Percentiles rank a stretch among this genome's conserved stretches.
These are phyloP conservation scores for Corticium candelabrum DNA, from an alignment of 37 sponge, comb jelly and placozoan genomes.

Conservation along the genomic window DNA sequence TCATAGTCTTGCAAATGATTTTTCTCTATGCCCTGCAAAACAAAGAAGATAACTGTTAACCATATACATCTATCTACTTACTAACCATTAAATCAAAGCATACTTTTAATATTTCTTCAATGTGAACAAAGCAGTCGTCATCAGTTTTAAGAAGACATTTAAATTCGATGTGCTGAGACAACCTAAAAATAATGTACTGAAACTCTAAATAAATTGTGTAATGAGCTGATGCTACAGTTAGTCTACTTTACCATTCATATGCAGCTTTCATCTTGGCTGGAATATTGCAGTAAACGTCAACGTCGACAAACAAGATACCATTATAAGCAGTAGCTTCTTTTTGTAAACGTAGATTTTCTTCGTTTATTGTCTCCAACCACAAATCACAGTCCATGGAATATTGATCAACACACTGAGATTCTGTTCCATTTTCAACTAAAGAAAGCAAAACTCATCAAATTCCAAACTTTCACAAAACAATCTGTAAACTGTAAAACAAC, in stretches of 20 bases:
- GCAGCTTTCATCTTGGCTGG: not conserved
- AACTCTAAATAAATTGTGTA: too few species aligned
- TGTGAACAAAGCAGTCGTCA: not conserved
- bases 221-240: too few species aligned
- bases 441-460: too few species aligned
- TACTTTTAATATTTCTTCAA: not conserved
- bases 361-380: not conserved
- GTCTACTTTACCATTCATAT: conserved; percentile 1
- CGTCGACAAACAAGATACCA: not conserved
- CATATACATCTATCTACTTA: too few species aligned
- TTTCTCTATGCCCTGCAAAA: too few species aligned
- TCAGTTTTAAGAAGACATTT: not conserved
- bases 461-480: too few species aligned
- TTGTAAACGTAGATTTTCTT: not conserved
- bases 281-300: not conserved
- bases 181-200: too few species aligned
- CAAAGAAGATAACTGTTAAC: too few species aligned
- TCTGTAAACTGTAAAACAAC: too few species aligned
- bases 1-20: not conserved
- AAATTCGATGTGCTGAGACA: not conserved
- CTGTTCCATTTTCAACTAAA: not conserved
- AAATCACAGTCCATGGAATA: not conserved
- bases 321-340: not conserved
- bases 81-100: too few species aligned
- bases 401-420: too few species aligned